phyloP scores from a whole-genome alignment of 1,140 invertebrate species.

The Oncopodura yosiiana region DNA sequence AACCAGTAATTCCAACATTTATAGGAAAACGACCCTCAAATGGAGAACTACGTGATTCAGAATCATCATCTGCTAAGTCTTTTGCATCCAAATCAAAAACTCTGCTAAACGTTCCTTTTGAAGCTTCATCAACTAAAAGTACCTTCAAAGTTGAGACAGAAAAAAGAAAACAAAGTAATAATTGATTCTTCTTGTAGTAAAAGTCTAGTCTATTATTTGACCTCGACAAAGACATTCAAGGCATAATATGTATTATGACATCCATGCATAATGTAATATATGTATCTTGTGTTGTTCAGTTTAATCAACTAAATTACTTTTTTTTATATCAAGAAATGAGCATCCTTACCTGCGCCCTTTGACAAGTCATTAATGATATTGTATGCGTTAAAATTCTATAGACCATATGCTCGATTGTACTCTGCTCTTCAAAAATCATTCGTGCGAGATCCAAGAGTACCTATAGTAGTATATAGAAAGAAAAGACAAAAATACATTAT shows the following conservation, averaged over 20 bases:
- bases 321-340: no score
- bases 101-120: slow-evolving; percentile 76
- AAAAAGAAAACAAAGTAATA: no score
- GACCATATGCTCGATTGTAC: slow-evolving; percentile 89
- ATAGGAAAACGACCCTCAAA: slow-evolving; percentile 90
- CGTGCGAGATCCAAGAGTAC: slow-evolving; percentile 84
- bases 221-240: no score
- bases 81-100: slow-evolving; percentile 84
- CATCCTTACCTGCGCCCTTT: slow-evolving; percentile 79
- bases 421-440: slow-evolving; percentile 95
- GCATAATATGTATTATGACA: no score
- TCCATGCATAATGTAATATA: no score
- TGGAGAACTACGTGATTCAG: slow-evolving; percentile 62
- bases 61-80: slow-evolving; percentile 62
- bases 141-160: slow-evolving; percentile 48
- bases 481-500: background rate
- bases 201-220: no score
- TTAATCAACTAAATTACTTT: no score
- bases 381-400: slow-evolving; percentile 88
- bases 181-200: no score
- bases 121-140: slow-evolving; percentile 74
- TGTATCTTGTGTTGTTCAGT: no score
- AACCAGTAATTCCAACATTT: slow-evolving; percentile 89
- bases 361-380: slow-evolving; percentile 85
- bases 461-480: slow-evolving; percentile 43